Conservation (phyloP, 2,888 invertebrate genomes). For the Ormyrus rosae region DNA sequence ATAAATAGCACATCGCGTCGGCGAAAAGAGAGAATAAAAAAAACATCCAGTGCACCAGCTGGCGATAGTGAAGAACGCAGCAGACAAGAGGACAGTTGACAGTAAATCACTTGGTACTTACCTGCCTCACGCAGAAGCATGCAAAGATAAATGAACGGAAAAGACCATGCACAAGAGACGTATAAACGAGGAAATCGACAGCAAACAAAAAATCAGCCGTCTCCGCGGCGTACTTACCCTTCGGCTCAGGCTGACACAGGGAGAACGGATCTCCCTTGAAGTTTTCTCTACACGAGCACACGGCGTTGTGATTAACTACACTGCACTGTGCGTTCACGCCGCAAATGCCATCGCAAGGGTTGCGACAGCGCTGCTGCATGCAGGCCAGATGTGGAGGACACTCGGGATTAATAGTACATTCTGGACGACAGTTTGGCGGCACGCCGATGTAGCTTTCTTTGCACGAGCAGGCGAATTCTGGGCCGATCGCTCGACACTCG, state of each 20-base stretch:
- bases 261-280: constrained; percentile 79
- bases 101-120: constrained; percentile 46
- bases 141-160: constrained; percentile 26
- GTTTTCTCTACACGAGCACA: constrained; percentile 78
- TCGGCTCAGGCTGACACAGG: constrained; percentile 65
- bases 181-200: neutral
- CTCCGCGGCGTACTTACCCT: constrained; percentile 49
- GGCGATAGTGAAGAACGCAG: constrained; percentile 30
- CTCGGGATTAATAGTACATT: constrained; percentile 80
- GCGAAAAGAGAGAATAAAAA: neutral
- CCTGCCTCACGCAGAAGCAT: constrained; percentile 44
- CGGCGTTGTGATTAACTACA: constrained; percentile 80
- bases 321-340: constrained; percentile 78
- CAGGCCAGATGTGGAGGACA: constrained; percentile 79
- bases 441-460: constrained; percentile 78
- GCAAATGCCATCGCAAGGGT: constrained; percentile 80
- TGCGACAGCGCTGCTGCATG: constrained; percentile 80
- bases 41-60: constrained; percentile 26
- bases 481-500: constrained; percentile 78
- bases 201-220: constrained; percentile 12
- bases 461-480: constrained; percentile 79
- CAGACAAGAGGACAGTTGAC: constrained; percentile 16
- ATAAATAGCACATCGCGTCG: neutral
- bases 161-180: constrained; percentile 31
- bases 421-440: constrained; percentile 79